Evolutionary conservation across 2,113 vertebrate genomes (phyloP).

Genomic region (Tiliqua scincoides): DNA sequence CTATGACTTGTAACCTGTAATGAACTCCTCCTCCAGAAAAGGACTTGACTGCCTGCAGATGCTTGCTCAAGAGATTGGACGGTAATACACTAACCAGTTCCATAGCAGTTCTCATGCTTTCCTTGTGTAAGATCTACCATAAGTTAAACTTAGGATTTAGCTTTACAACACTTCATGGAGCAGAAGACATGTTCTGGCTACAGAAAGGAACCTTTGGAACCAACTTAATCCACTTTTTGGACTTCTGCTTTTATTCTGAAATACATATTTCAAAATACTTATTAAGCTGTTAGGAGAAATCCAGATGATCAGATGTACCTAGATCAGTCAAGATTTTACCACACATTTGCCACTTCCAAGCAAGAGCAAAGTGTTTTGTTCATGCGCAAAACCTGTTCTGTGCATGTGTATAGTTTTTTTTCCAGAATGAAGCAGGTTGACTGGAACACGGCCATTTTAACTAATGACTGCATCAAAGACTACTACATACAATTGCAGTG

Average conservation of each 20-base stretch:
- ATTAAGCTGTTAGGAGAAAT: not conserved
- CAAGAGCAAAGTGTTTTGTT: not conserved
- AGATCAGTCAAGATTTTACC: not conserved
- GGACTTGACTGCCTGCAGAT: not conserved
- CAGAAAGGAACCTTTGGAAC: not conserved
- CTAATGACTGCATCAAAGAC: not conserved
- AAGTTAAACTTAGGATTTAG: not conserved
- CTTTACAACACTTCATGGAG: not conserved
- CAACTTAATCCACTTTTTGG: not conserved
- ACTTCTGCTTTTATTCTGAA: not conserved
- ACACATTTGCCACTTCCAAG: not conserved
- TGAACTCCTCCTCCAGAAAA: no score
- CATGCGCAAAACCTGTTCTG: not conserved
- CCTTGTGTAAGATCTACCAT: not conserved
- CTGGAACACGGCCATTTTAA: not conserved
- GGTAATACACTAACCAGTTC: not conserved
- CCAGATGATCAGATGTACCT: not conserved
- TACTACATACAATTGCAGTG: not conserved
- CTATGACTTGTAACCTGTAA: no score
- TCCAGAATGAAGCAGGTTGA: not conserved
- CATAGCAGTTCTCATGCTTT: not conserved
- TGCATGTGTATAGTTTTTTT: not conserved
- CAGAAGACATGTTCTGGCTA: not conserved
- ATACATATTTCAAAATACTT: not conserved
- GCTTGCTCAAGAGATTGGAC: not conserved